Conservation (phyloP, 2,113 vertebrate genomes). For the Phyllostomus hastatus region DNA sequence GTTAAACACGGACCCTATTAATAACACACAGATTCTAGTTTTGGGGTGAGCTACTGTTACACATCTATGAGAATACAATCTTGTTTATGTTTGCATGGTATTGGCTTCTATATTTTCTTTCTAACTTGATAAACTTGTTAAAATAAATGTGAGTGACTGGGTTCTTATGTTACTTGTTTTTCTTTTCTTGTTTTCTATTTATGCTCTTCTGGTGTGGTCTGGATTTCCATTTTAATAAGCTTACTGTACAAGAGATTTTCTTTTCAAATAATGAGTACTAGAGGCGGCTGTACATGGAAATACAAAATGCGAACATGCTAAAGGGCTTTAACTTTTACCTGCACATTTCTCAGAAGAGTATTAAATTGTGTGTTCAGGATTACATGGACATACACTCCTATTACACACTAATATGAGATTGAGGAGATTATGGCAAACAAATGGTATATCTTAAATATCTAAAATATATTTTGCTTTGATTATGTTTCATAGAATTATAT, state of each 20-base stretch:
- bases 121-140: not conserved
- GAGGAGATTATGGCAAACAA: not conserved
- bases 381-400: not conserved
- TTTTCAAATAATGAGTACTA: conserved; percentile 33
- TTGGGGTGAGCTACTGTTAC: not conserved
- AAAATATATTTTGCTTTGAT: not conserved
- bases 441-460: not conserved
- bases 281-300: not conserved
- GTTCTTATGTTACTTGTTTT: not conserved
- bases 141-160: not conserved
- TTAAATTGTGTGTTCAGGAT: not conserved
- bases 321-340: not conserved
- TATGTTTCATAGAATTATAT: not conserved
- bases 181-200: not conserved
- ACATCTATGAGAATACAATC: not conserved
- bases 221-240: not conserved
- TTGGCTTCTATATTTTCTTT: not conserved
- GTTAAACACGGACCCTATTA: not conserved
- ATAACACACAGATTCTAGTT: not conserved
- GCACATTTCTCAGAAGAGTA: not conserved
- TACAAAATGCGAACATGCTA: not conserved
- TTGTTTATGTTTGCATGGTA: not conserved
- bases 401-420: not conserved
- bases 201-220: not conserved
- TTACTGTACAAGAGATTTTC: not conserved